Percentiles rank a stretch among this genome's conserved stretches.
These are phyloP conservation scores for Drosophila leonis DNA, from an alignment of 2,888 invertebrate genomes.

Conservation along the genomic window DNA sequence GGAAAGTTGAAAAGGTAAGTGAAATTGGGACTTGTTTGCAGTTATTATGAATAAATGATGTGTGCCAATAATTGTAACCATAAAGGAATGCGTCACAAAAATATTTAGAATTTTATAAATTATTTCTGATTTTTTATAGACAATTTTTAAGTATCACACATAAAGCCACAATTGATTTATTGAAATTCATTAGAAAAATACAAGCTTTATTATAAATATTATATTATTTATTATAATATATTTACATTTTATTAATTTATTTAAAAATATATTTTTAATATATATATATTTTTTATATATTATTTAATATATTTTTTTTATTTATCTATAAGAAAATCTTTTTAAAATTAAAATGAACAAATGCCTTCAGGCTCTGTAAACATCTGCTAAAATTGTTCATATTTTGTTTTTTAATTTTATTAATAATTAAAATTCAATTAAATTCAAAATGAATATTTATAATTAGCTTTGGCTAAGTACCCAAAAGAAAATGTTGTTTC, in stretches of 20 bases:
- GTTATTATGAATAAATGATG: not conserved
- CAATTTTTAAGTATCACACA: no score
- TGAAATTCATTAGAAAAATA: no score
- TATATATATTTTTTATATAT: no score
- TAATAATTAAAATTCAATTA: not conserved
- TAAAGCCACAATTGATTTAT: no score
- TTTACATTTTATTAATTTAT: no score
- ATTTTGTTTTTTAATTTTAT: not conserved
- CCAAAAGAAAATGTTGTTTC: not conserved
- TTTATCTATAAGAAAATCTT: no score
- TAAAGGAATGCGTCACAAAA: not conserved
- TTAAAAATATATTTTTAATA: no score
- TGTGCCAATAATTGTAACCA: no score
- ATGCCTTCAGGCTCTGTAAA: not conserved
- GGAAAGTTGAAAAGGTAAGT: conserved; percentile 22
- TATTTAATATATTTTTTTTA: not conserved
- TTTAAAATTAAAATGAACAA: no score
- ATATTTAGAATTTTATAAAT: not conserved
- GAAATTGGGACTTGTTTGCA: not conserved
- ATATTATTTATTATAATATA: no score
- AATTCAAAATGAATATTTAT: not conserved
- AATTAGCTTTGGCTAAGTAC: not conserved
- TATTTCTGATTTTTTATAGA: no score
- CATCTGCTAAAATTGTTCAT: not conserved
- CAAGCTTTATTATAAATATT: no score